Percentiles rank a stretch among this genome's conserved stretches.
phyloP scores from a whole-genome alignment of 2,888 invertebrate species.

The Meiosimyza platycephala region DNA sequence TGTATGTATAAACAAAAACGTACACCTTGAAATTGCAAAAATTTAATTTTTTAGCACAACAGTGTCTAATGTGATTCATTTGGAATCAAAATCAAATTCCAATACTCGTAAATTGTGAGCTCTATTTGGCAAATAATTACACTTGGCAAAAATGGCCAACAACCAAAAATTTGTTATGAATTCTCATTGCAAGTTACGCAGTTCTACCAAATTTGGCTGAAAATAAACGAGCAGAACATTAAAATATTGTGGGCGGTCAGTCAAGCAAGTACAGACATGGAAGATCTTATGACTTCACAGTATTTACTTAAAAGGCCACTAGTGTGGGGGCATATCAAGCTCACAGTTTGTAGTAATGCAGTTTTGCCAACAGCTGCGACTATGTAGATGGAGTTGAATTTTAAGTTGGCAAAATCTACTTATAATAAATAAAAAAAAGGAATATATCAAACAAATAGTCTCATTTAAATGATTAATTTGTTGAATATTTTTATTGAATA shows the following conservation, averaged over 20 bases:
- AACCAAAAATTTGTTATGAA: conserved; percentile 12
- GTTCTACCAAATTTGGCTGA: conserved; percentile 29
- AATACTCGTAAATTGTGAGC: not conserved
- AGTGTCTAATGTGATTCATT: not conserved
- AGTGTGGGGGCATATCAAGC: conserved; percentile 3
- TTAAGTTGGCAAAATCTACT: too few relatives aligned
- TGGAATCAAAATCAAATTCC: not conserved
- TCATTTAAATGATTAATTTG: too few relatives aligned
- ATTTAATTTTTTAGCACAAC: too few relatives aligned
- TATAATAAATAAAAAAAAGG: too few relatives aligned
- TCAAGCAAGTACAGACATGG: conserved; percentile 15
- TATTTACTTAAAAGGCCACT: conserved; percentile 10
- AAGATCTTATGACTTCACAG: conserved; percentile 18
- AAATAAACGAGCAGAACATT: not conserved
- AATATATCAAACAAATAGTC: too few relatives aligned
- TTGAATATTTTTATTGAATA: too few relatives aligned
- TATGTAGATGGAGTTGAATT: too few relatives aligned
- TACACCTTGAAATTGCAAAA: not conserved
- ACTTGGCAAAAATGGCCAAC: conserved; percentile 18
- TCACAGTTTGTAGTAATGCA: conserved; percentile 20
- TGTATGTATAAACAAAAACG: not conserved
- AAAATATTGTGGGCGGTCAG: conserved; percentile 21
- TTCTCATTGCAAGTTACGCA: conserved; percentile 28
- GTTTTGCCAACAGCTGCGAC: conserved; percentile 2
- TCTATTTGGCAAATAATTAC: conserved; percentile 14